Base-by-base conservation (phyloP, 2,797 vertebrate species). In the Smutsia gigantea region DNA sequence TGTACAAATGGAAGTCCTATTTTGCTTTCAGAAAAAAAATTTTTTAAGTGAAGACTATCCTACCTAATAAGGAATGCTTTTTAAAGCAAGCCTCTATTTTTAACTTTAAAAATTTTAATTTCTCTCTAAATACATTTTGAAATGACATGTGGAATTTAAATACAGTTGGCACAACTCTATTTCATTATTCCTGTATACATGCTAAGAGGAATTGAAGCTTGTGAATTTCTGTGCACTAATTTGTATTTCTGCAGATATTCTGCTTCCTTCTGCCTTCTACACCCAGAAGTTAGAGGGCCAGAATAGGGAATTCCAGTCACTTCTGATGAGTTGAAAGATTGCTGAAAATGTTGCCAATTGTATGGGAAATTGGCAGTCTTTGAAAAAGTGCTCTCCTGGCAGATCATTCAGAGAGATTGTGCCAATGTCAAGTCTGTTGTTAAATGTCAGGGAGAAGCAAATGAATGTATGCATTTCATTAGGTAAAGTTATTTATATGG, bases 31-130 rank as follows among this genome's bases (percentile, higher is more conserved):
- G 75, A 49, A 94, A 92, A 96, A 93, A 18, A 63, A 1, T 27
- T 27, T 53, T 19, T 29, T 63, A 95, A 79, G 72, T 82, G 63
- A 93, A 94, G 39, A 39, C 34, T 64, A 37, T 85, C n/a, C 89
- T 94, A 68, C 92, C 90, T 96, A 97, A 96, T 95, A 96, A 97
- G 86, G 88, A 93, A 87, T 72, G 59, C 46, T 93, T 94, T 87
- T 93, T 81, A 96, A 96, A 94, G 71, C 78, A 79, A 81, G 63
- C 14, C 88, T 93, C 90, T 97, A 96, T 86, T 95, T 96, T 95
- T 96, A 94, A 93, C 81, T 95, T 91, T 12, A 96, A 93, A 93
- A 27, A 37, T 75, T 81, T 61, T 86, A 59, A 94, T 88, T 93
- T 87, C 64, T 93, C 82, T 75, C 79, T 61, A 96, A 95, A 93